These are phyloP conservation scores for Nasonia longicornis DNA, from an alignment of 1,140 invertebrate genomes.

Conservation along the genomic window DNA sequence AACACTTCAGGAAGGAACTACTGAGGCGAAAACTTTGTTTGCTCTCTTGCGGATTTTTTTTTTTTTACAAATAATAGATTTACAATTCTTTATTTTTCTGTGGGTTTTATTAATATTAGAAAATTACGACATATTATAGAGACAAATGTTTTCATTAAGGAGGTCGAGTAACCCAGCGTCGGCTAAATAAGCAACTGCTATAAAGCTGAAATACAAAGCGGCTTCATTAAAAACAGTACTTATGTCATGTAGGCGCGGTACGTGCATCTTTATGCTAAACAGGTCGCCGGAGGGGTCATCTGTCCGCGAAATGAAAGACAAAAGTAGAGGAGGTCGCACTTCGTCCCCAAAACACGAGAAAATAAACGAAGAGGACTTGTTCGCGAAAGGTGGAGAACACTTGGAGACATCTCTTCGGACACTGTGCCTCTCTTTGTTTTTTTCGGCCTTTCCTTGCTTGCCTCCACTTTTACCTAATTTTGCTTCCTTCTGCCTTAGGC, in stretches of 20 bases:
- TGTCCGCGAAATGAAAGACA: neutral
- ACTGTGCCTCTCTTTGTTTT: neutral
- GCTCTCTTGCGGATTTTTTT: neutral
- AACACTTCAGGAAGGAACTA: neutral
- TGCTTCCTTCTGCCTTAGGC: neutral
- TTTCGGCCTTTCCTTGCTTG: neutral
- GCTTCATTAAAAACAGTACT: neutral
- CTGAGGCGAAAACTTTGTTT: neutral
- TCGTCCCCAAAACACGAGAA: slow-evolving; percentile 15
- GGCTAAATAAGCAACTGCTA: neutral
- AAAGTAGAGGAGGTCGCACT: neutral
- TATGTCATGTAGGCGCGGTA: neutral
- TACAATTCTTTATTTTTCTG: neutral
- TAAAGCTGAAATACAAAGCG: neutral
- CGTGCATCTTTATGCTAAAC: slow-evolving; percentile 6
- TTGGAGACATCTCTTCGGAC: neutral
- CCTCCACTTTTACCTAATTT: slow-evolving; percentile 1
- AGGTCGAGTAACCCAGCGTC: neutral
- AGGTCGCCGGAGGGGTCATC: slow-evolving; percentile 18
- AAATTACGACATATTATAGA: too few species aligned
- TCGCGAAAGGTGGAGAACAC: slow-evolving; percentile 10
- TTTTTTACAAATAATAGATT: neutral
- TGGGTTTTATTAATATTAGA: neutral
- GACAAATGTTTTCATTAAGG: neutral
- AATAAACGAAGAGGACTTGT: neutral